Percentiles rank a stretch among this genome's conserved stretches.
Conservation (phyloP, 2,113 vertebrate species). For the Australoheros scitulus region DNA sequence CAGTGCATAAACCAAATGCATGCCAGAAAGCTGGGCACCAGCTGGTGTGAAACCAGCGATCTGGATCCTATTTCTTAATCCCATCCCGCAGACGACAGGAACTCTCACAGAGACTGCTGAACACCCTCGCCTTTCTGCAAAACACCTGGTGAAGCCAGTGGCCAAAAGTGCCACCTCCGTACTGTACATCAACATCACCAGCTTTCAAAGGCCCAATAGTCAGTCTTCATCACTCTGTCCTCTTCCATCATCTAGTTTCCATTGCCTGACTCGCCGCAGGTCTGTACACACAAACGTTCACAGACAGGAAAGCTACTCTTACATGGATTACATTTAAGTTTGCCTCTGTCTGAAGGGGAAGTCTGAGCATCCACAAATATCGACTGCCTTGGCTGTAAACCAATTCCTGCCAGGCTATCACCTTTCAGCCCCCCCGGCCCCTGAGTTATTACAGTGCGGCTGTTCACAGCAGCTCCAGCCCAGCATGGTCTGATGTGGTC, state of each 20-base stretch:
- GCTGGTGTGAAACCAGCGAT: slow-evolving; percentile 61
- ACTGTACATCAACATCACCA: slow-evolving; percentile 58
- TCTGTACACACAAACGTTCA: slow-evolving; percentile 53
- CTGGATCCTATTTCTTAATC: slow-evolving; percentile 58
- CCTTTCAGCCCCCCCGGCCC: slow-evolving; percentile 73
- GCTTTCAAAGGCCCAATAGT: slow-evolving; percentile 51
- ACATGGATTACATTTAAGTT: slow-evolving; percentile 66
- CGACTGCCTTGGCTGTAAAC: slow-evolving; percentile 74
- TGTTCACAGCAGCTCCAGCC: slow-evolving; percentile 59
- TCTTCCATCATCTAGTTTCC: slow-evolving; percentile 52
- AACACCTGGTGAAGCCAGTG: slow-evolving; percentile 52
- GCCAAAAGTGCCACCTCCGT: slow-evolving; percentile 44
- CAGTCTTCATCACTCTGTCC: slow-evolving; percentile 62
- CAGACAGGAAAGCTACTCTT: slow-evolving; percentile 82
- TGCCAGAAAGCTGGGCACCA: slow-evolving; percentile 38
- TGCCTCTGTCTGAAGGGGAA: slow-evolving; percentile 78
- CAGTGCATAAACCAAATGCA: slow-evolving; percentile 25
- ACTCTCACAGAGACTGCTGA: slow-evolving; percentile 27
- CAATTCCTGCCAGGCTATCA: slow-evolving; percentile 74
- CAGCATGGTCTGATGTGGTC: slow-evolving; percentile 53
- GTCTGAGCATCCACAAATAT: slow-evolving; percentile 70
- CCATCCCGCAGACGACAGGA: slow-evolving; percentile 47
- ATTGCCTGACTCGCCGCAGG: slow-evolving; percentile 23
- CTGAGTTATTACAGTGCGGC: slow-evolving; percentile 76
- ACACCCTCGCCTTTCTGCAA: slow-evolving; percentile 24